Base-by-base conservation (phyloP, 2,888 invertebrate genomes). In the Sinotaia quadrata region DNA sequence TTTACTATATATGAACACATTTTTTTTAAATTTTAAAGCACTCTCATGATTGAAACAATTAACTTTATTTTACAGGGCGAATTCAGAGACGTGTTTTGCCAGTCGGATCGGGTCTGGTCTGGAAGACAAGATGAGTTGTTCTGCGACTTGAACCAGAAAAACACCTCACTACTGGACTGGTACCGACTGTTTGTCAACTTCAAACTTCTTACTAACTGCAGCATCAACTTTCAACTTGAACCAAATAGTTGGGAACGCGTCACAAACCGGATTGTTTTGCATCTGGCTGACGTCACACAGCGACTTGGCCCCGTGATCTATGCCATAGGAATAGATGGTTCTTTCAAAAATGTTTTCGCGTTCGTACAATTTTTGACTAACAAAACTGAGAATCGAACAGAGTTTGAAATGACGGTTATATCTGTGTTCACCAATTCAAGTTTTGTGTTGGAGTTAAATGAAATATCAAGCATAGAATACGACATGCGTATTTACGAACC, bases 321-420 rank as follows among this genome's bases (percentile, higher is more conserved):
- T 24, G 54, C 21, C 54, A 41, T 65, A 1, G 21, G n/a, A 4
- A 52, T 18, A 4, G 1, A 21, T 27, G 54, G 18, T 5, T 12
- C 10, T 12, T 2, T 5, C 18, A 31, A 8, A 29, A 8, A 54
- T 27, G n/a, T 36, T n/a, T n/a, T 29, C 10, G 21, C 41, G 10
- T 21, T 10, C 12, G 52, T 65, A 5, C 4, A 41, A 15, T 56
- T 65, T 18, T 8, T 44, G 21, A 10, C 54, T 12, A 4, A 31
- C 8, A 18, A 44, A 18, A 24, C 2, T 0, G 24, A 54, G 4
- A 31, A n/a, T 27, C 63, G 52, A 5, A 36, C 44, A 10, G n/a
- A 31, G 10, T 41, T 65, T 52, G 63, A 65, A 44, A 21, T 65
- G 0, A 24, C 51, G 8, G 12, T 62, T 18, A 2, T 62, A 12